A percentile compares a stretch with the other conserved stretches of the same genome.
Evolutionary conservation across 2,113 vertebrate species (phyloP).

Genomic region (Hiodon tergisus): DNA sequence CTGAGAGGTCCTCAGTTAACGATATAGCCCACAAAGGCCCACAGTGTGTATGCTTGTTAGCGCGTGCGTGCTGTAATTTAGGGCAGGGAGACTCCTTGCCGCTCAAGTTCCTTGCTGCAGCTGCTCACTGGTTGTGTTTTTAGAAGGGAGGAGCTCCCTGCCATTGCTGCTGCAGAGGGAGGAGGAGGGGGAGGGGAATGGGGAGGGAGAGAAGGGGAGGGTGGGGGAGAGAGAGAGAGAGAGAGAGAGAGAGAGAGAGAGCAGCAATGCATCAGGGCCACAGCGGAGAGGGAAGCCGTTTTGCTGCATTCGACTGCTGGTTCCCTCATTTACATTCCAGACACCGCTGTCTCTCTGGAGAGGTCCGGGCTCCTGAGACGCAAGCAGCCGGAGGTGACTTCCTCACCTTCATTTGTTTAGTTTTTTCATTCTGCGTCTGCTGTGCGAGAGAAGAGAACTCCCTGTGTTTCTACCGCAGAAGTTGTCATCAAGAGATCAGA

Average conservation of each 20-base stretch:
- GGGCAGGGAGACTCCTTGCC: conserved; percentile 39
- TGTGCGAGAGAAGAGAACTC: conserved; percentile 10
- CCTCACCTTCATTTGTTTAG: conserved; percentile 18
- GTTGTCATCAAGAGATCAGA: conserved; percentile 23
- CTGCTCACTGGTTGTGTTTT: conserved; percentile 55
- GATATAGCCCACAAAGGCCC: too few relatives aligned
- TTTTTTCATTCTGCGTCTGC: background rate
- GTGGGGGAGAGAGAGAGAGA: conserved; percentile 1
- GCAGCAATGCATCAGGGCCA: conserved; percentile 21
- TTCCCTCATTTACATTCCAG: conserved; percentile 46
- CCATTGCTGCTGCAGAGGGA: conserved; percentile 31
- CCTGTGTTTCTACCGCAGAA: conserved; percentile 17
- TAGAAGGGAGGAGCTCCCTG: conserved; percentile 33
- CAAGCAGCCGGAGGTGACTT: conserved; percentile 28
- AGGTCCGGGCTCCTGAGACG: conserved; percentile 32
- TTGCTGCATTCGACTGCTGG: conserved; percentile 3
- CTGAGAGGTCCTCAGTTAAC: too few relatives aligned
- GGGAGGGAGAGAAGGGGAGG: background rate
- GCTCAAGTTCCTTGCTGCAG: conserved; percentile 32
- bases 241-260: background rate
- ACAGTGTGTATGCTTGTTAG: background rate
- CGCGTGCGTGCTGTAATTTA: background rate
- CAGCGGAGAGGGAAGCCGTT: conserved; percentile 3
- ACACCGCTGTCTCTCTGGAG: conserved; percentile 36
- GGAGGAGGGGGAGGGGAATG: background rate